These are phyloP conservation scores for Orthosia gracilis DNA, from an alignment of 2,888 invertebrate genomes.

Conservation along the genomic window DNA sequence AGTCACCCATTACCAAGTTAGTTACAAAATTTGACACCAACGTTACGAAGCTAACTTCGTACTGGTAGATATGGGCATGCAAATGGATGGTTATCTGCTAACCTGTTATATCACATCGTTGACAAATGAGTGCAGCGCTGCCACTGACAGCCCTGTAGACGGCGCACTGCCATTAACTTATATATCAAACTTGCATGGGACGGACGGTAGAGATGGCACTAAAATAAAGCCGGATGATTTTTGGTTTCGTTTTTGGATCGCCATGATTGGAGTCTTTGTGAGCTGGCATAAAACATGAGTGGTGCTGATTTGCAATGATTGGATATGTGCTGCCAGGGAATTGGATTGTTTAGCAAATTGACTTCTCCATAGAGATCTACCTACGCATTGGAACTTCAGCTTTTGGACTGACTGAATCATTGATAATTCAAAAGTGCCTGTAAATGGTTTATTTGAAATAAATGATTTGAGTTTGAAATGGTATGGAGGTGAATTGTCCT, in stretches of 20 bases:
- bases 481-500: no score
- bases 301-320: neutral
- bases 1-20: no score
- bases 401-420: no score
- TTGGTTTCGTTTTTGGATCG: constrained; percentile 24
- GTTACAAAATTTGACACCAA: no score
- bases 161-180: constrained; percentile 72
- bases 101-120: constrained; percentile 75
- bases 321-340: neutral
- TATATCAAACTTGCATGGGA: constrained; percentile 69
- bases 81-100: constrained; percentile 68
- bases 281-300: neutral
- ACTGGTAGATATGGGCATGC: constrained; percentile 61
- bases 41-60: no score
- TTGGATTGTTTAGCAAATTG: neutral
- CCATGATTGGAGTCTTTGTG: constrained; percentile 27
- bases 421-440: neutral
- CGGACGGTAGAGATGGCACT: constrained; percentile 24
- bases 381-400: no score
- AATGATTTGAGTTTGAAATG: no score
- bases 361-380: no score
- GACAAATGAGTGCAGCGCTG: constrained; percentile 80
- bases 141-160: constrained; percentile 72
- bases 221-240: constrained; percentile 32
- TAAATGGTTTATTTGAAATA: no score